Evolutionary conservation across 2,797 vertebrate species (phyloP).

Genomic region (Ptychobarbus kaznakovi): DNA sequence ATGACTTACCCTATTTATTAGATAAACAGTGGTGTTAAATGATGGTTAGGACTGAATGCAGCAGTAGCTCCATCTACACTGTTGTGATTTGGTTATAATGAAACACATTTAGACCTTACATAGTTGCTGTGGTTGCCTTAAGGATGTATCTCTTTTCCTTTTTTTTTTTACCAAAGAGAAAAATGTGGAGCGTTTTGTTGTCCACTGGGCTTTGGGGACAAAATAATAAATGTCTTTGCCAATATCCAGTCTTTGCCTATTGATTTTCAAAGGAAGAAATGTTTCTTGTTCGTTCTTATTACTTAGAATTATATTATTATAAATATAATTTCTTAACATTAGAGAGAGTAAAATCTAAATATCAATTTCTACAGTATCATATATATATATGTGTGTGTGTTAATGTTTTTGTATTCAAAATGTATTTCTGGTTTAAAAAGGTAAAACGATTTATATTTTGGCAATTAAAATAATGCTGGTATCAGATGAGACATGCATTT

Average conservation of each 20-base stretch:
- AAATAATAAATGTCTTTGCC: slow-evolving; percentile 56
- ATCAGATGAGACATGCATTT: not conserved
- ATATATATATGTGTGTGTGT: too few relatives aligned
- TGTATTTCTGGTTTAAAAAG: not conserved
- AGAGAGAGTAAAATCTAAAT: too few relatives aligned
- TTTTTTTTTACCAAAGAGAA: slow-evolving; percentile 78
- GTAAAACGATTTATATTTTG: not conserved
- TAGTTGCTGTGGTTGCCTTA: slow-evolving; percentile 82
- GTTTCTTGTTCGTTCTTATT: not conserved
- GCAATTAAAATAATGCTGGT: not conserved
- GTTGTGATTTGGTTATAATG: slow-evolving; percentile 66
- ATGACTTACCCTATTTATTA: slow-evolving; percentile 2
- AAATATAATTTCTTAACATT: not conserved
- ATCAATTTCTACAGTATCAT: too few relatives aligned
- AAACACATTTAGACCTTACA: slow-evolving; percentile 70
- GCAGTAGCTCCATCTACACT: slow-evolving; percentile 33
- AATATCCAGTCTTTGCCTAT: slow-evolving; percentile 1
- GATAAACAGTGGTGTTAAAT: slow-evolving; percentile 17
- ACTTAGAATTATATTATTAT: not conserved
- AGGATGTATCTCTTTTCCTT: slow-evolving; percentile 57
- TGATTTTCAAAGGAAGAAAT: not conserved
- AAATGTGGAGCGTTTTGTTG: slow-evolving; percentile 59
- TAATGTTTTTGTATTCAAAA: too few relatives aligned
- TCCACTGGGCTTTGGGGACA: slow-evolving; percentile 26
- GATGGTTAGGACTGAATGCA: slow-evolving; percentile 5